Evolutionary conservation across 2,888 invertebrate genomes (phyloP).

Genomic region (Melanargia galathea): DNA sequence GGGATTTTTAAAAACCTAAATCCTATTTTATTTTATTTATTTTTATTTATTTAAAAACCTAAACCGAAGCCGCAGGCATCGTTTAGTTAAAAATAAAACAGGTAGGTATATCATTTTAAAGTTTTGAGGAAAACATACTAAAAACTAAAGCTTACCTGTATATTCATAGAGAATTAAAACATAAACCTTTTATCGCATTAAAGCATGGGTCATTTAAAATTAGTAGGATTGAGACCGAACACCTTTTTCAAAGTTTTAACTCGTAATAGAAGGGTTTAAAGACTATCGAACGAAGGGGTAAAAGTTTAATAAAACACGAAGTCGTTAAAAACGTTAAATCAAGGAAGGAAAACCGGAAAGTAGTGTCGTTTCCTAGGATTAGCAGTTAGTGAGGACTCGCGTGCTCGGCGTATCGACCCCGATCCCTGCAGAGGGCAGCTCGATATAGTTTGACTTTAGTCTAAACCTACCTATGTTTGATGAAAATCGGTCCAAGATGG

Average conservation of each 20-base stretch:
- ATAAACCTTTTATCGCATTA: neutral
- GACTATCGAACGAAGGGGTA: constrained; percentile 3
- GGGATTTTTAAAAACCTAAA: no score
- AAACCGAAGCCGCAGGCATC: no score
- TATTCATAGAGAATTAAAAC: neutral
- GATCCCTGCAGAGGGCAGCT: constrained; percentile 13
- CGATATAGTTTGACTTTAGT: constrained; percentile 21
- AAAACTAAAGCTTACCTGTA: no score
- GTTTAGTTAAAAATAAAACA: no score
- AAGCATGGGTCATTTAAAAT: neutral
- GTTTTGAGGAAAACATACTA: no score
- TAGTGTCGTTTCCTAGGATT: constrained; percentile 51
- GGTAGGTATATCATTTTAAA: no score
- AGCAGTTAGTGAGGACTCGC: constrained; percentile 47
- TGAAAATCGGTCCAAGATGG: no score
- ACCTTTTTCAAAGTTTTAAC: neutral
- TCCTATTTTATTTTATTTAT: no score
- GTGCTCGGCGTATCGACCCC: constrained; percentile 45
- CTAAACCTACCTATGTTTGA: constrained; percentile 2
- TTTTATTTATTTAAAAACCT: no score
- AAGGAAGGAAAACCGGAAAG: constrained; percentile 29
- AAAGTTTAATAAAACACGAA: constrained; percentile 16
- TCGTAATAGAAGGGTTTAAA: neutral
- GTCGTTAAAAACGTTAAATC: constrained; percentile 24
- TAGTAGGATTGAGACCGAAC: neutral